Conservation (phyloP, 53 echinoderm and acorn worm genomes). For the Stichopus horrens region DNA sequence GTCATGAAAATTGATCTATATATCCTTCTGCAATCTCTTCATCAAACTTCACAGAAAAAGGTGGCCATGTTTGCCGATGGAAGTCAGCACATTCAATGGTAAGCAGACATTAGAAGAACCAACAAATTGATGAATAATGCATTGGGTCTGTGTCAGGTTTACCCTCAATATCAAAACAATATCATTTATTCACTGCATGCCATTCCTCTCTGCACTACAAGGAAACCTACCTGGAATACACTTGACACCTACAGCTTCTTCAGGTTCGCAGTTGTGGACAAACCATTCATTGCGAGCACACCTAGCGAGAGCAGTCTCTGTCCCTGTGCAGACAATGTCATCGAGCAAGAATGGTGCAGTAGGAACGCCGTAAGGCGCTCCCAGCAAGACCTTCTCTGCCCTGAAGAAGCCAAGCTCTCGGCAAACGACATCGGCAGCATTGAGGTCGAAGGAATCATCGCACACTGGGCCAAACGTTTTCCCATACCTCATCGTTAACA, state of each 20-base stretch:
- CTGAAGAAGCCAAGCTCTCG: conserved; percentile 19
- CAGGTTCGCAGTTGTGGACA: conserved; percentile 14
- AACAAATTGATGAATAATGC: neutral
- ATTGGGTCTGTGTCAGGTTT: neutral
- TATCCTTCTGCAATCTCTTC: no score
- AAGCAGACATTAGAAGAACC: neutral
- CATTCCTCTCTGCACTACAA: neutral
- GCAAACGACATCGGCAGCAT: conserved; percentile 41
- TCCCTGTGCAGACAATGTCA: conserved; percentile 41
- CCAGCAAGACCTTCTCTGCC: neutral
- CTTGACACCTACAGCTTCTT: conserved; percentile 41
- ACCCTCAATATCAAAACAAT: neutral
- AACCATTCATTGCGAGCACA: conserved; percentile 40
- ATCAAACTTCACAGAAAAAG: neutral
- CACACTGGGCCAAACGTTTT: conserved; percentile 15
- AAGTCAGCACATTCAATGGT: no score
- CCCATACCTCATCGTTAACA: neutral
- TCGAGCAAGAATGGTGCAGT: conserved; percentile 11
- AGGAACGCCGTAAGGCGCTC: neutral
- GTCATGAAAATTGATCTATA: no score
- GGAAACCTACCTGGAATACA: conserved; percentile 29
- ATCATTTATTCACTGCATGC: no score
- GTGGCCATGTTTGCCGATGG: neutral
- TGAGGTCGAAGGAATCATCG: conserved; percentile 37
- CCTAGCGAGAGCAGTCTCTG: conserved; percentile 10